These are phyloP conservation scores for Lochmaea capreae DNA, from an alignment of 2,888 invertebrate species.

Conservation along the genomic window DNA sequence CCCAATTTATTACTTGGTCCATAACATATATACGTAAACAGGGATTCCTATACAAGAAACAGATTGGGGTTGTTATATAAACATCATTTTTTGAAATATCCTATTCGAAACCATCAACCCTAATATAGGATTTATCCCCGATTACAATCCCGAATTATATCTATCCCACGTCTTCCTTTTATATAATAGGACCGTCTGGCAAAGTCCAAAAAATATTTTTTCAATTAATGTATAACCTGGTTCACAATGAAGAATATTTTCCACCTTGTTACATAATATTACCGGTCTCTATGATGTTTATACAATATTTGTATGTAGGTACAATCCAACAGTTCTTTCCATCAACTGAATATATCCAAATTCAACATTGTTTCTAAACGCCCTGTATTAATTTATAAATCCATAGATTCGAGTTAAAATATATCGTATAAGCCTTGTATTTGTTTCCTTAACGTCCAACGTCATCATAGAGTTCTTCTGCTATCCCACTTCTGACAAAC, in stretches of 20 bases:
- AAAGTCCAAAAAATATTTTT: not conserved
- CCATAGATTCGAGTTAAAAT: too few species aligned
- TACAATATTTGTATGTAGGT: not conserved
- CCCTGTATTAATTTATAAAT: too few species aligned
- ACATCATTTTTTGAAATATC: too few species aligned
- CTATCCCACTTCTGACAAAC: conserved; percentile 49
- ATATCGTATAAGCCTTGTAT: too few species aligned
- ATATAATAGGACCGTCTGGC: not conserved
- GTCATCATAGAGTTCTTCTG: conserved; percentile 15
- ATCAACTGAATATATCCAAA: too few species aligned
- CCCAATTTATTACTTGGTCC: too few species aligned
- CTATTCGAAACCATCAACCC: not conserved
- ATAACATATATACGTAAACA: too few species aligned
- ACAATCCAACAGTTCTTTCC: not conserved
- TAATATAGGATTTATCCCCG: conserved; percentile 51
- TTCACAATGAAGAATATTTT: too few species aligned
- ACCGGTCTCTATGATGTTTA: not conserved
- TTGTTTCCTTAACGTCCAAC: not conserved
- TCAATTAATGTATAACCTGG: not conserved
- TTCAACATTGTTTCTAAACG: too few species aligned
- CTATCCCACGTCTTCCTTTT: not conserved
- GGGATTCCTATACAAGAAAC: too few species aligned
- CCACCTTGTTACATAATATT: not conserved
- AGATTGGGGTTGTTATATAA: too few species aligned
- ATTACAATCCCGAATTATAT: conserved; percentile 48